Conservation (phyloP, 2,797 vertebrate species). For the Spheniscus humboldti region DNA sequence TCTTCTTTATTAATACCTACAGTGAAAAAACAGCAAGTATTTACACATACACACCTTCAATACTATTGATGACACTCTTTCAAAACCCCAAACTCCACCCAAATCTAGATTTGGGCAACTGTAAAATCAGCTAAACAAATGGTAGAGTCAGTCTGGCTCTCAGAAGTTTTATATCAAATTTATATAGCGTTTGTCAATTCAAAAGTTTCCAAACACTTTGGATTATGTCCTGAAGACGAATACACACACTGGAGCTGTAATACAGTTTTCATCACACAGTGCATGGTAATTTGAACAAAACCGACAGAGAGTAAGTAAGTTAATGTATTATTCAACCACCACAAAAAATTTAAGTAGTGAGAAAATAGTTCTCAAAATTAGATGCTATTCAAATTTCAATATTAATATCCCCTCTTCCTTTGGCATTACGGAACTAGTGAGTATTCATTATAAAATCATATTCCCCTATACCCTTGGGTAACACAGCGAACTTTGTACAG, state of each 20-base stretch:
- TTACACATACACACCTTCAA: not conserved
- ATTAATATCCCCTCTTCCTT: not conserved
- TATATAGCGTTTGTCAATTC: accelerated
- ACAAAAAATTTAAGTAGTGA: not conserved
- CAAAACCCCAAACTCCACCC: not conserved
- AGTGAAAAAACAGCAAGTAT: not conserved
- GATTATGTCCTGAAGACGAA: not conserved
- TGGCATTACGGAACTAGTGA: not conserved
- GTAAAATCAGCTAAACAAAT: not conserved
- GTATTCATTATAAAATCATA: not conserved
- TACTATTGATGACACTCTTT: not conserved
- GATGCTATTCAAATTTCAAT: not conserved
- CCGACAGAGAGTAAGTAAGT: not conserved
- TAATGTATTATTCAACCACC: not conserved
- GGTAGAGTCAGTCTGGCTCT: not conserved
- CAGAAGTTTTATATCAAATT: accelerated
- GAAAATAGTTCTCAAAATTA: not conserved
- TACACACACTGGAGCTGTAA: accelerated
- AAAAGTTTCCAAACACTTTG: not conserved
- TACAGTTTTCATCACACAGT: not conserved
- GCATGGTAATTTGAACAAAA: not conserved
- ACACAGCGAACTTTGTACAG: not conserved
- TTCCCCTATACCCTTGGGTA: not conserved
- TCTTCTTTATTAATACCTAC: conserved; percentile 96
- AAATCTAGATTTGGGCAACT: not conserved